A percentile compares a stretch with the other conserved stretches of the same genome.
These are phyloP conservation scores for Homarus americanus DNA, from an alignment of 1,140 invertebrate genomes.

Conservation along the genomic window DNA sequence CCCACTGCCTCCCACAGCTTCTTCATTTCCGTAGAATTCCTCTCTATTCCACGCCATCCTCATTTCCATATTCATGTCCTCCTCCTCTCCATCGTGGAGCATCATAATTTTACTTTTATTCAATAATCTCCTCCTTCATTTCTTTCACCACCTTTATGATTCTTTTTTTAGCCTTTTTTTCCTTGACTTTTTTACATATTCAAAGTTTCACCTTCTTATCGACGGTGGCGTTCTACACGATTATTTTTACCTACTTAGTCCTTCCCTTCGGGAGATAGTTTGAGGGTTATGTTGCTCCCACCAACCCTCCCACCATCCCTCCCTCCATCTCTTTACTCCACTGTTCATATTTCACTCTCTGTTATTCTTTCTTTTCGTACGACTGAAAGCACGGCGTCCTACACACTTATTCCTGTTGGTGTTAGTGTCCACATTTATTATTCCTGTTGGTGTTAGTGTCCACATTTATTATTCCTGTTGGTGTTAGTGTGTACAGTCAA, in stretches of 20 bases:
- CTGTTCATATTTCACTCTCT: not conserved
- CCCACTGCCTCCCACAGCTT: not conserved
- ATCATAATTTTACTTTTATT: slow-evolving; percentile 6
- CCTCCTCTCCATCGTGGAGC: not conserved
- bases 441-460: too few species aligned
- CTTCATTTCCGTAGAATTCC: not conserved
- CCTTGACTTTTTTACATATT: not conserved
- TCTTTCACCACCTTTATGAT: not conserved
- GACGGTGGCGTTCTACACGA: not conserved
- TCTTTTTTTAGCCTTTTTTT: not conserved
- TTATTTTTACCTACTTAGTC: not conserved
- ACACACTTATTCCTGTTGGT: too few species aligned
- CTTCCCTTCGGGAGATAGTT: too few species aligned
- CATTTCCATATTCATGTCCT: slow-evolving; percentile 7
- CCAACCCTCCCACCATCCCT: too few species aligned
- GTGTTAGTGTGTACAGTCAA: too few species aligned
- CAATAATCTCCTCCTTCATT: slow-evolving; percentile 8
- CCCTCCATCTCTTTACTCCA: too few species aligned
- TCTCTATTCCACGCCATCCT: not conserved
- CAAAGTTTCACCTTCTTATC: not conserved
- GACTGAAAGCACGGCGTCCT: too few species aligned
- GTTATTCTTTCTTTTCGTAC: not conserved
- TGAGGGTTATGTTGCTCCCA: too few species aligned
- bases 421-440: too few species aligned
- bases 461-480: too few species aligned